Percentiles rank a stretch among this genome's conserved stretches.
Evolutionary conservation across 2,888 invertebrate genomes (phyloP).

Genomic region (Hyposoter didymator): DNA sequence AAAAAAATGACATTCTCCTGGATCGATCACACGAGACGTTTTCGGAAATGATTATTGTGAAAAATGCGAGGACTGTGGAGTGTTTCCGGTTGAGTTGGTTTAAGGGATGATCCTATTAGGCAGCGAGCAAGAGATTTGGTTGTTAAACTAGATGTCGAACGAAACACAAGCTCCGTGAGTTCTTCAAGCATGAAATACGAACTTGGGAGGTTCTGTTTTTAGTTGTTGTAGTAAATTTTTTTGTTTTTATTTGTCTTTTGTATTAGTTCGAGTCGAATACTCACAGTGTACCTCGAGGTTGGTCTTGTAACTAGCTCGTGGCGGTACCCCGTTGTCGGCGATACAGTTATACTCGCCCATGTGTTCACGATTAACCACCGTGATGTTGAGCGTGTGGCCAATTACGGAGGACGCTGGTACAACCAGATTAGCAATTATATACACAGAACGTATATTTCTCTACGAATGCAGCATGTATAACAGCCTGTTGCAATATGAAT

Average conservation of each 20-base stretch:
- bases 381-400: slow-evolving; percentile 92
- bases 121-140: not conserved
- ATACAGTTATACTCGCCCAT: slow-evolving; percentile 91
- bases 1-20: too few species aligned
- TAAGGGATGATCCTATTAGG: not conserved
- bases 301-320: slow-evolving; percentile 92
- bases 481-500: slow-evolving; percentile 54
- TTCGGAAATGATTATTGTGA: not conserved
- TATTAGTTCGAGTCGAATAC: slow-evolving; percentile 81
- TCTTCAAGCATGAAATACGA: not conserved
- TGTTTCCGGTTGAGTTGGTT: not conserved
- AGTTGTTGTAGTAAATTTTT: not conserved
- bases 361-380: slow-evolving; percentile 89
- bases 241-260: slow-evolving; percentile 12
- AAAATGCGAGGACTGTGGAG: not conserved
- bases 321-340: slow-evolving; percentile 95
- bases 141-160: not conserved
- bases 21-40: not conserved
- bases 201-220: not conserved
- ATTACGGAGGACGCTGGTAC: slow-evolving; percentile 82
- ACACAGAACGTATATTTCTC: slow-evolving; percentile 47
- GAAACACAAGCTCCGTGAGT: not conserved
- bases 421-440: slow-evolving; percentile 65
- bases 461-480: slow-evolving; percentile 18
- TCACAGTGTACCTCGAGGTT: slow-evolving; percentile 96